Conservation (phyloP, 2,113 vertebrate genomes). For the Romanogobio albipinnatus region DNA sequence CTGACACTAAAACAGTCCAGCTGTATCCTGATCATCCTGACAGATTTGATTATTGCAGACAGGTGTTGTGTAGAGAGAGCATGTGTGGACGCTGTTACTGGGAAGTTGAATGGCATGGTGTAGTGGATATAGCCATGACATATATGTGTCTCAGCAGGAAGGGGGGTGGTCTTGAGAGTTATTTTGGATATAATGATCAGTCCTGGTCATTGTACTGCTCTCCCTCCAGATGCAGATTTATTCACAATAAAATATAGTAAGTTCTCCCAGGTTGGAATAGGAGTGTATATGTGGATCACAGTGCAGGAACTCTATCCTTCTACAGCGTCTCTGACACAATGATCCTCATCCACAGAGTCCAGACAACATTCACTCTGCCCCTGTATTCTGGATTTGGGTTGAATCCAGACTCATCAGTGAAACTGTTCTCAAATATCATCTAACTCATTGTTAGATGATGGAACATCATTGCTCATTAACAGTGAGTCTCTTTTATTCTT, state of each 20-base stretch:
- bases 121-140: neutral
- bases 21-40: conserved; percentile 12
- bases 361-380: neutral
- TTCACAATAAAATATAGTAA: neutral
- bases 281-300: neutral
- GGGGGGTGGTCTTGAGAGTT: neutral
- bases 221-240: neutral
- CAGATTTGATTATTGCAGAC: neutral
- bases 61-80: neutral
- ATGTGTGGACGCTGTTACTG: neutral
- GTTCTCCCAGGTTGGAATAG: neutral
- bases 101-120: neutral
- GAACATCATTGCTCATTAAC: no score
- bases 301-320: no score
- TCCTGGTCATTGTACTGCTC: neutral
- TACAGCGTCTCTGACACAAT: no score
- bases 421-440: neutral
- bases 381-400: neutral
- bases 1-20: neutral
- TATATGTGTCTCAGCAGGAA: neutral
- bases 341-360: conserved; percentile 12
- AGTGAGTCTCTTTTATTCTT: no score
- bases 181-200: neutral
- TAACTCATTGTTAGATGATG: no score
- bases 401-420: neutral